Conservation (phyloP, 2,113 vertebrate species). For the Gambusia affinis region DNA sequence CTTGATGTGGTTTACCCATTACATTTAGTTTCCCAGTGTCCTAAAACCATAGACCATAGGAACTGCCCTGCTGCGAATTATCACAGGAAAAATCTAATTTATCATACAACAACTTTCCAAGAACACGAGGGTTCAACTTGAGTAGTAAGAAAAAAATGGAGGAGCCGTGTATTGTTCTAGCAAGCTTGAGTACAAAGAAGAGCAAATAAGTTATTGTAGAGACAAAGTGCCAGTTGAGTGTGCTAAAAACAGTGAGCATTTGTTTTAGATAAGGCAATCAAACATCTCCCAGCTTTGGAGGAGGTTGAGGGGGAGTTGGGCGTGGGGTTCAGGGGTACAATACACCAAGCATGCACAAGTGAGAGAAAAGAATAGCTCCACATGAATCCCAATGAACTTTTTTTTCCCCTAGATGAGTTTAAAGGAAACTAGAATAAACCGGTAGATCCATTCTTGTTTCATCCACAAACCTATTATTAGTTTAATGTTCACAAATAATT, state of each 20-base stretch:
- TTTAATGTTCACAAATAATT: conserved; percentile 9
- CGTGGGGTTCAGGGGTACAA: background rate
- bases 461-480: background rate
- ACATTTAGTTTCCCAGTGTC: background rate
- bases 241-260: conserved; percentile 54
- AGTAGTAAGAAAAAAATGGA: conserved; percentile 14
- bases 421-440: background rate
- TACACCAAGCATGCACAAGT: conserved; percentile 41
- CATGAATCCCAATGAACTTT: conserved; percentile 42
- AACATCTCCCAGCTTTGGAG: conserved; percentile 37
- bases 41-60: background rate
- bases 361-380: conserved; percentile 8
- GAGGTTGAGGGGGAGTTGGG: background rate
- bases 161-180: conserved; percentile 22
- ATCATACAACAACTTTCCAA: background rate
- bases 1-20: background rate
- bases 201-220: conserved; percentile 26
- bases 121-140: conserved; percentile 3
- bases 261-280: conserved; percentile 65
- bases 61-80: background rate
- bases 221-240: conserved; percentile 26
- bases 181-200: conserved; percentile 31
- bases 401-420: conserved; percentile 10
- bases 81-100: background rate
- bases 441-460: background rate